Evolutionary conservation across 92 coral and sea anemone species (phyloP).

Genomic region (Epizoanthus stellaris): DNA sequence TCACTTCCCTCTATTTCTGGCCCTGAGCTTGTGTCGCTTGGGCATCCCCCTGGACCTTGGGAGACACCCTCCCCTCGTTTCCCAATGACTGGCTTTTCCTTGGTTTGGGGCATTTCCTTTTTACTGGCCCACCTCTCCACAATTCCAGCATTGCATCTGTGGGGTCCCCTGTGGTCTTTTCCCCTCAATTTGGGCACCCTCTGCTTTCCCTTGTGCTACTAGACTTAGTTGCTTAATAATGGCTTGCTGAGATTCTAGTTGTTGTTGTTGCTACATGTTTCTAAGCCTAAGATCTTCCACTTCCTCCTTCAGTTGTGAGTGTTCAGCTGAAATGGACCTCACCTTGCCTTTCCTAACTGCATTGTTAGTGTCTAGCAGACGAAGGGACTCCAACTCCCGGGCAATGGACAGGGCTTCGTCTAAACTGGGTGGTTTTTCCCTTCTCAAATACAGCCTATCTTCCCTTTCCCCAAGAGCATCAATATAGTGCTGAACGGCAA

Average conservation of each 20-base stretch:
- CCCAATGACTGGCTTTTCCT: slow-evolving; percentile 12
- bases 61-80: slow-evolving; percentile 33
- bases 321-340: slow-evolving; percentile 17
- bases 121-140: slow-evolving; percentile 25
- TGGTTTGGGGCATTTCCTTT: background rate
- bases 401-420: slow-evolving; percentile 43
- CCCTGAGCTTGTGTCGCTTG: slow-evolving; percentile 3
- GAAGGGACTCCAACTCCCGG: slow-evolving; percentile 35
- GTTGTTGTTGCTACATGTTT: background rate
- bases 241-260: slow-evolving; percentile 25
- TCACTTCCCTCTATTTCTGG: background rate
- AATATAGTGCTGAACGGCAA: slow-evolving; percentile 59
- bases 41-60: slow-evolving; percentile 33
- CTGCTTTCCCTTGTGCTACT: background rate
- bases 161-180: slow-evolving; percentile 6
- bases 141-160: background rate
- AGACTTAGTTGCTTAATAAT: slow-evolving; percentile 16
- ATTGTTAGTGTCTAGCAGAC: slow-evolving; percentile 33
- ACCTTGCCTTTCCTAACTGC: slow-evolving; percentile 14
- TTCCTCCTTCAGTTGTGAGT: slow-evolving; percentile 2
- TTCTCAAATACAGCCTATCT: slow-evolving; percentile 41
- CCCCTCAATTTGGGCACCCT: background rate
- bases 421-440: slow-evolving; percentile 29
- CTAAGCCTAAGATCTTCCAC: slow-evolving; percentile 18
- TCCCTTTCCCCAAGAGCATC: slow-evolving; percentile 50